Conservation (phyloP, 2,888 invertebrate species). For the Diaprepes abbreviatus region DNA sequence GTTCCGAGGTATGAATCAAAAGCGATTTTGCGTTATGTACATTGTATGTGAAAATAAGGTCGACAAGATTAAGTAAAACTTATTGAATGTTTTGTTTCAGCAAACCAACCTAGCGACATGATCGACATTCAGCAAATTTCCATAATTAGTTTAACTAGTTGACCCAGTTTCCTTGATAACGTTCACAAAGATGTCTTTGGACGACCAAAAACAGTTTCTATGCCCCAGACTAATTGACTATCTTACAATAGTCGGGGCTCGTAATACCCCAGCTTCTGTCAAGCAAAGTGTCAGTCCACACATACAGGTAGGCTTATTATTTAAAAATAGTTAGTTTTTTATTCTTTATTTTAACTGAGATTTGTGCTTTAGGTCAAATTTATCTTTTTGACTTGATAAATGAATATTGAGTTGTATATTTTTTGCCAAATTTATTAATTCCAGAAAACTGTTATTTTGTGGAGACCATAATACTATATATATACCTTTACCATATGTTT, state of each 20-base stretch:
- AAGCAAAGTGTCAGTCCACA: slow-evolving; percentile 80
- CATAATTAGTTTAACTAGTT: slow-evolving; percentile 19
- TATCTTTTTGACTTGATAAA: slow-evolving; percentile 5
- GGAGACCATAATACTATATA: no score
- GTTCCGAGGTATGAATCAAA: no score
- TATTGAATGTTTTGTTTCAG: background rate
- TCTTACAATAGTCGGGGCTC: slow-evolving; percentile 95
- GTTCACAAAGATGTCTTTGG: slow-evolving; percentile 66
- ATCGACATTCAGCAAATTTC: background rate
- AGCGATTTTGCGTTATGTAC: no score
- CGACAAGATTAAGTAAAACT: no score
- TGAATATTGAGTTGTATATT: background rate
- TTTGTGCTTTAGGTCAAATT: background rate
- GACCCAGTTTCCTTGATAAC: slow-evolving; percentile 28
- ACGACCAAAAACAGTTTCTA: slow-evolving; percentile 83
- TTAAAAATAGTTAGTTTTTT: no score
- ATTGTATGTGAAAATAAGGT: no score
- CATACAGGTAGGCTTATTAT: slow-evolving; percentile 82
- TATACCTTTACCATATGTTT: no score
- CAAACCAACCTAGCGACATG: background rate
- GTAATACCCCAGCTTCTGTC: slow-evolving; percentile 76
- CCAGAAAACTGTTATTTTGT: no score
- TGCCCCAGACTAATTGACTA: slow-evolving; percentile 95
- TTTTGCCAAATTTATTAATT: no score
- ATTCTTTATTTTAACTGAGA: no score